Base-by-base conservation (phyloP, 2,113 vertebrate genomes). In the Bostrychus sinensis region DNA sequence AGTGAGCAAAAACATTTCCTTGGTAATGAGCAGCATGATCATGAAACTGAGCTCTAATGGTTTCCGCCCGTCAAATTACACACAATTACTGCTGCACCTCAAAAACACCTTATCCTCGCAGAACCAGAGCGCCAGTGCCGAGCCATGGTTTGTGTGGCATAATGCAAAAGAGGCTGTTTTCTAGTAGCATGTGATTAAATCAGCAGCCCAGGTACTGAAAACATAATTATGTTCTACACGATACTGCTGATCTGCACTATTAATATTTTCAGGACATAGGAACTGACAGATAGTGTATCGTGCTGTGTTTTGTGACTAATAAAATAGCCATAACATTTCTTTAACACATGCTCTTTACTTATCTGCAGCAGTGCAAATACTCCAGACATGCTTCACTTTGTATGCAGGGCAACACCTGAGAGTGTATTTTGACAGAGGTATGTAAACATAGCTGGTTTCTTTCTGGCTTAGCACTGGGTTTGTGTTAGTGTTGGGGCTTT, bases 61-160 rank as follows among this genome's bases (percentile, higher is more conserved):
- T 66, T 84, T 89, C 81, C 66, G 72, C 70, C 51, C 32, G 68
- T 86, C 82, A 87, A 84, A 88, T 88, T 66, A 82, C 83, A 88
- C 63, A 76, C 51, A 77, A 80, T 86, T 87, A 81, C 50, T 68
- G 0, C 12, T 68, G 70, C 63, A 69, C 73, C 72, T 85, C 66
- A 57, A 65, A 82, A 62, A 53, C n/a, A 10, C 42, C 61, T 11
- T 17, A 70, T 14, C 36, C 43, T 37, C 5, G 30, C 54, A 75
- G 57, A 75, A 36, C 25, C 38, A 75, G 59, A 54, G 67, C 30
- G 65, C 42, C 56, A 56, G 73, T 75, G 73, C 50, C 14, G 1
- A 51, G 25, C 48, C 7, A 3, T 8, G 30, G 37, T n/a, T n/a
- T n/a, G n/a, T n/a, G 19, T 36, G 22, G 32, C 25, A 34, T 32